Conservation (phyloP, 2,113 vertebrate species). For the Colinus virginianus region DNA sequence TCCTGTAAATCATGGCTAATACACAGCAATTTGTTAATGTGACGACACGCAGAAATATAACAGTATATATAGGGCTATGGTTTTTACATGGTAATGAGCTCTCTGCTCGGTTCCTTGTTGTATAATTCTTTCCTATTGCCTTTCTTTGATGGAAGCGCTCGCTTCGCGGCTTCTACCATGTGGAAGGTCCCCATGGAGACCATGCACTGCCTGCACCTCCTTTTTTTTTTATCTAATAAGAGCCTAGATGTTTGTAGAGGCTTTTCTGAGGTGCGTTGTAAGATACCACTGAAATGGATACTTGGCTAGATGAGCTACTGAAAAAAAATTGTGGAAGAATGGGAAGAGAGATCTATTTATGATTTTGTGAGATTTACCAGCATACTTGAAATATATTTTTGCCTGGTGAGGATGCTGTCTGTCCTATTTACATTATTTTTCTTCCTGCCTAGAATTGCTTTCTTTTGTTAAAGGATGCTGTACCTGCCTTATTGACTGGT, state of each 20-base stretch:
- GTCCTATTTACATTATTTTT: constrained; percentile 26
- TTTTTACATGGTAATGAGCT: constrained; percentile 68
- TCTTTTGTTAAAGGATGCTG: constrained; percentile 63
- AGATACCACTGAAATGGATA: constrained; percentile 68
- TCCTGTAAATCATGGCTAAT: constrained; percentile 71
- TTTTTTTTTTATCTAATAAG: constrained; percentile 66
- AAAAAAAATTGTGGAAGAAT: constrained; percentile 50
- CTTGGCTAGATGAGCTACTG: constrained; percentile 60
- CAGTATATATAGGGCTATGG: constrained; percentile 23
- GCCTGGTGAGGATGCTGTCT: neutral
- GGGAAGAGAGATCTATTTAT: constrained; percentile 8
- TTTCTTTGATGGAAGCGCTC: constrained; percentile 54
- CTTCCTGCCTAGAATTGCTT: constrained; percentile 38
- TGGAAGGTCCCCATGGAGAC: constrained; percentile 72
- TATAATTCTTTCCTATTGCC: constrained; percentile 49
- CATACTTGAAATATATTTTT: constrained; percentile 2
- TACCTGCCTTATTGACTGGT: constrained; percentile 33
- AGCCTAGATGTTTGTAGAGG: constrained; percentile 45
- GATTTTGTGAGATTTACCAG: constrained; percentile 9
- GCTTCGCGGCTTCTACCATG: constrained; percentile 53
- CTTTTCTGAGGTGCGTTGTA: constrained; percentile 66
- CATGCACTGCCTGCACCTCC: accelerated
- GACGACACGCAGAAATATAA: constrained; percentile 16
- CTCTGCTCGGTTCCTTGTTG: constrained; percentile 6
- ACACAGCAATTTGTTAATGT: constrained; percentile 72